Evolutionary conservation across 2,113 vertebrate genomes (phyloP).

Genomic region (Fulica atra): DNA sequence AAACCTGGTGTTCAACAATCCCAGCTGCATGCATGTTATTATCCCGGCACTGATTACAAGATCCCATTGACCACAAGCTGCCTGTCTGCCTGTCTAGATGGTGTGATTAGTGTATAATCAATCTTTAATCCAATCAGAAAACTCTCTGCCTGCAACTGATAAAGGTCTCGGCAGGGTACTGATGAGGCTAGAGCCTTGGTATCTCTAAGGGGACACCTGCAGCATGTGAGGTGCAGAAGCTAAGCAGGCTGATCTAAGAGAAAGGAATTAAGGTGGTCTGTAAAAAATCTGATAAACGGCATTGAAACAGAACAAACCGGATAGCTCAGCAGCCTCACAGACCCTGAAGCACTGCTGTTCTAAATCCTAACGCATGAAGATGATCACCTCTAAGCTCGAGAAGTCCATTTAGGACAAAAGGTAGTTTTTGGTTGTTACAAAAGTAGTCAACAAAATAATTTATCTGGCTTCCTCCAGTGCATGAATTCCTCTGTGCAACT

Average conservation of each 20-base stretch:
- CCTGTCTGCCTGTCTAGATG: constrained; percentile 73
- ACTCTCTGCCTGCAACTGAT: constrained; percentile 77
- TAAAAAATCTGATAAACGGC: constrained; percentile 62
- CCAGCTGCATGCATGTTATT: constrained; percentile 71
- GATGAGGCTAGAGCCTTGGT: constrained; percentile 75
- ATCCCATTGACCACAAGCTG: constrained; percentile 81
- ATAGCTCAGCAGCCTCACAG: neutral
- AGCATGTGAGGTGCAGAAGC: constrained; percentile 60
- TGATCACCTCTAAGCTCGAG: neutral
- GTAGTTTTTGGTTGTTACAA: neutral
- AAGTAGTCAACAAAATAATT: neutral
- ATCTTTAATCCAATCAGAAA: constrained; percentile 87
- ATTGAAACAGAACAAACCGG: neutral
- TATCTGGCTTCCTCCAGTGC: neutral
- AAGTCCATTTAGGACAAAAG: neutral
- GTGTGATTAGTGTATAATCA: constrained; percentile 82
- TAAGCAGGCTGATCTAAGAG: constrained; percentile 58
- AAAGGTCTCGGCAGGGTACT: constrained; percentile 80
- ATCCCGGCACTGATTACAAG: constrained; percentile 83
- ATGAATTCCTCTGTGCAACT: neutral
- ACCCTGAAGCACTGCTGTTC: neutral
- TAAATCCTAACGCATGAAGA: neutral
- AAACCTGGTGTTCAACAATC: constrained; percentile 70
- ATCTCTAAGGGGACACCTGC: constrained; percentile 71
- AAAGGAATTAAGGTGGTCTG: constrained; percentile 59